phyloP scores from a whole-genome alignment of 2,113 vertebrate genomes.

The Charadrius vociferus region DNA sequence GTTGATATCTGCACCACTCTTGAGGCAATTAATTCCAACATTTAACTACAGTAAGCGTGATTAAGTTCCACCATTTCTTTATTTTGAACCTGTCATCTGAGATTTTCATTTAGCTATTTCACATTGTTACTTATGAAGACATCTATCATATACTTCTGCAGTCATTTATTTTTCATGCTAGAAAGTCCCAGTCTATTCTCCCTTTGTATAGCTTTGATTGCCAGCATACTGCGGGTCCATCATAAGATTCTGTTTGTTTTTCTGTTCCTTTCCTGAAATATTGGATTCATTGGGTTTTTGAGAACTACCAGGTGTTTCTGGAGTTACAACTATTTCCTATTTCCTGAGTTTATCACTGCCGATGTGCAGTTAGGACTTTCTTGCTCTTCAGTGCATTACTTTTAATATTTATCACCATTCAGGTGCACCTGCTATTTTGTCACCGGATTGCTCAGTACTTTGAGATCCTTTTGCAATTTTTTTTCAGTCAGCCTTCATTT shows the following conservation, averaged over 20 bases:
- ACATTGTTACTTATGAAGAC: neutral
- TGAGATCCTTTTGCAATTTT: neutral
- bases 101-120: neutral
- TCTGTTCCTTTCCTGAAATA: neutral
- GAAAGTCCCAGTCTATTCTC: neutral
- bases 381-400: neutral
- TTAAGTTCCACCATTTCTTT: neutral
- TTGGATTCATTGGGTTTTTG: neutral
- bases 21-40: neutral
- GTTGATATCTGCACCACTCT: neutral
- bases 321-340: neutral
- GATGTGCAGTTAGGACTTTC: neutral
- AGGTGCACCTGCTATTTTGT: neutral
- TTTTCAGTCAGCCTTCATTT: neutral
- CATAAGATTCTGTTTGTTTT: neutral
- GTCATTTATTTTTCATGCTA: neutral
- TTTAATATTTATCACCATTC: neutral
- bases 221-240: neutral
- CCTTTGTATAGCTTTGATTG: neutral
- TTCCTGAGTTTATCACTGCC: neutral
- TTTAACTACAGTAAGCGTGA: neutral
- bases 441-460: neutral
- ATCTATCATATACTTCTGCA: neutral
- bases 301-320: neutral
- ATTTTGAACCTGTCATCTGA: neutral